phyloP scores from a whole-genome alignment of 2,113 vertebrate species.

The Microcebus lehilahytsara region DNA sequence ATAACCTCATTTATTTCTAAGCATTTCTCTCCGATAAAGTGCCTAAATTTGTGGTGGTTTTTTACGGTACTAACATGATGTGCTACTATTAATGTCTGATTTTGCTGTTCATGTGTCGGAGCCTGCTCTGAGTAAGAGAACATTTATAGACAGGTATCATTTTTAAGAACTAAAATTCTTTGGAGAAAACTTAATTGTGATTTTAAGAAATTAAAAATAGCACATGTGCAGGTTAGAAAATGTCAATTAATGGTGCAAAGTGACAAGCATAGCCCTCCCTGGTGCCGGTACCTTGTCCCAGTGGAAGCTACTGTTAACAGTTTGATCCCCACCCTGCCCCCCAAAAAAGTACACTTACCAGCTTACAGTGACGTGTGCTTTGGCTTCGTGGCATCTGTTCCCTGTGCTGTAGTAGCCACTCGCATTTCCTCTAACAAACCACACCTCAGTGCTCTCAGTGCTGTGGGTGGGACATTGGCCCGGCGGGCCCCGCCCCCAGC shows the following conservation, averaged over 20 bases:
- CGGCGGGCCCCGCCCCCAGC: background rate
- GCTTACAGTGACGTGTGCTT: background rate
- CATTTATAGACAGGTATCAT: background rate
- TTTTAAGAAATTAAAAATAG: background rate
- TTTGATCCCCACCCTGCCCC: background rate
- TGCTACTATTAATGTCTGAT: background rate
- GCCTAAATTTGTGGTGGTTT: slow-evolving; percentile 74
- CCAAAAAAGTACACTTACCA: background rate
- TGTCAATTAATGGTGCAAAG: background rate
- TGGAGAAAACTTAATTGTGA: background rate
- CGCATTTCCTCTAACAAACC: background rate
- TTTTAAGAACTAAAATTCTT: slow-evolving; percentile 37
- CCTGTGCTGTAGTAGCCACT: background rate
- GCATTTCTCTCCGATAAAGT: slow-evolving; percentile 67
- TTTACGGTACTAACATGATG: slow-evolving; percentile 21
- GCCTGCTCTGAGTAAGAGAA: slow-evolving; percentile 60
- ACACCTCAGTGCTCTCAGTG: accelerated
- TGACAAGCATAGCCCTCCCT: too few species aligned
- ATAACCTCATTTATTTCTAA: background rate
- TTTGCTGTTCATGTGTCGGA: background rate
- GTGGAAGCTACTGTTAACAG: background rate
- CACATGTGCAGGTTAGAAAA: background rate
- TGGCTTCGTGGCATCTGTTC: accelerated
- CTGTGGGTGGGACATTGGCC: background rate
- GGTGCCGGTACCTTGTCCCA: background rate